Evolutionary conservation across 2,888 invertebrate species (phyloP).

Genomic region (Drosophila multiciliata): DNA sequence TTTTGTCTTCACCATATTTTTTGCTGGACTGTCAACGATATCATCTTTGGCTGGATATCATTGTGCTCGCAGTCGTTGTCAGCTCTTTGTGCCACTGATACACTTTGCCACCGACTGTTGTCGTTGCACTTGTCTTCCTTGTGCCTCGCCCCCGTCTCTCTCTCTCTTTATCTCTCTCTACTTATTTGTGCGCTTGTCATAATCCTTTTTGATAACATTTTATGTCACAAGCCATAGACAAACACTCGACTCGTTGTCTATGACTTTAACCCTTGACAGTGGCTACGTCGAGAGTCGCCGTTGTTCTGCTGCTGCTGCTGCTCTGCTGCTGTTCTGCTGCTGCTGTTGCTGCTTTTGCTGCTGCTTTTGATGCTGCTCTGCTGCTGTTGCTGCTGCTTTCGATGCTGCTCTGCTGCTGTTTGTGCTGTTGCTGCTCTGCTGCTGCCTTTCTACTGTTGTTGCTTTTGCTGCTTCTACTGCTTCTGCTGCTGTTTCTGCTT

Average conservation of each 20-base stretch:
- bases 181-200: constrained; percentile 65
- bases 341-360: not conserved
- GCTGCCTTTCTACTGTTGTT: constrained; percentile 2
- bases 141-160: not conserved
- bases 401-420: not conserved
- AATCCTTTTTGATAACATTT: constrained; percentile 80
- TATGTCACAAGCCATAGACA: constrained; percentile 76
- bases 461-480: constrained; percentile 14
- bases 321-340: constrained; percentile 5
- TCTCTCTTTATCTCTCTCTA: constrained; percentile 1
- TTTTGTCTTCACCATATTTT: constrained; percentile 11
- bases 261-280: constrained; percentile 76
- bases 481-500: constrained; percentile 23
- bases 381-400: constrained; percentile 20
- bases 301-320: too few species aligned
- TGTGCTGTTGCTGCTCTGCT: not conserved
- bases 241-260: constrained; percentile 73
- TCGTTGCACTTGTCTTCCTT: constrained; percentile 15
- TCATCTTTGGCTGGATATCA: constrained; percentile 41
- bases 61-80: constrained; percentile 29
- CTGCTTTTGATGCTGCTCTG: constrained; percentile 29
- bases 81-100: constrained; percentile 68
- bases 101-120: constrained; percentile 33
- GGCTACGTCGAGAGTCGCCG: constrained; percentile 17
- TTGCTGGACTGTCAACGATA: constrained; percentile 51